Base-by-base conservation (phyloP, 1,140 invertebrate genomes). In the Saxidomus purpurata region DNA sequence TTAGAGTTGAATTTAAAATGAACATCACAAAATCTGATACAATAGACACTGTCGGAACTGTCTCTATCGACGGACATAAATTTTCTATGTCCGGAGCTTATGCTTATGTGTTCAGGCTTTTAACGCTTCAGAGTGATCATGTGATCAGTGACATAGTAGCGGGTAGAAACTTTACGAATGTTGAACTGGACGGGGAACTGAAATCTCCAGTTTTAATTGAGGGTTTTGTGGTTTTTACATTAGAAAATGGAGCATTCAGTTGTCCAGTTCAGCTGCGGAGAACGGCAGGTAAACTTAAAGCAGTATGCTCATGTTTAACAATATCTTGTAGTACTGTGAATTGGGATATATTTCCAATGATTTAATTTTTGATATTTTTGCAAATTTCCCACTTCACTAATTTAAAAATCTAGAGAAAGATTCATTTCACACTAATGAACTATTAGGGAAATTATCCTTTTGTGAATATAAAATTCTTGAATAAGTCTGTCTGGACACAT, bases 1-100 rank as follows among this genome's bases (percentile, higher is more conserved):
- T 79, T 3, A 81, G 19, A 28, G 40, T 40, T 28, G 13, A n/a
- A 59, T 88, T 88, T 55, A 49, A 31, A 15, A 88, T 88, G 86
- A 88, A 88, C 59, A 88, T 88, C 34, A 88, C 86, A 40, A 74
- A 63, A 43, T 80, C 86, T 55, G 52, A 74, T 38, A 80, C 34
- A 31, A 88, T 88, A 40, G 86, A 79, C 31, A 88, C 86, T 36
- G 49, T 88, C 2, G 86, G 74, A 15, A 19, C 76, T 13, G 86
- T 88, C 4, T 34, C 28, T 19, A 79, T 81, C 47, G 52, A 55
- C 0, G 59, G 76, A 52, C 55, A 80, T 28, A 55, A 40, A 19
- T 81, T 88, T 55, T 43, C 76, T 36, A 80, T 88, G 86, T 47
- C 71, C 13, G 86, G 86, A 11, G 34, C 71, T 38, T 88, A 43